phyloP scores from a whole-genome alignment of 2,888 invertebrate species.

The Drosophila nigritarsus region DNA sequence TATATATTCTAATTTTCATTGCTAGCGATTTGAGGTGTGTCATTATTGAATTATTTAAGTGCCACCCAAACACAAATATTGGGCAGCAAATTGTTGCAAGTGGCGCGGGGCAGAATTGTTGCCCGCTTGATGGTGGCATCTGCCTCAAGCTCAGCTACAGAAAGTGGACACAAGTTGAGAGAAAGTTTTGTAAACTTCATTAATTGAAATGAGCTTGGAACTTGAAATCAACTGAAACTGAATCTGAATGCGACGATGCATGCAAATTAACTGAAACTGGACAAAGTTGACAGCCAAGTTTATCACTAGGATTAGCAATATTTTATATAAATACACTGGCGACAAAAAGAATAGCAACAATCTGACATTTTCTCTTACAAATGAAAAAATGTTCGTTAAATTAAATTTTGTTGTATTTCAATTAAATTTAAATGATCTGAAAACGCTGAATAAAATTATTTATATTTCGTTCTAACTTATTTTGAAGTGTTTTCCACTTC shows the following conservation, averaged over 20 bases:
- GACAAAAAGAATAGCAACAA: neutral
- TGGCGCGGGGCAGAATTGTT: neutral
- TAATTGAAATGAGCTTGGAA: constrained; percentile 65
- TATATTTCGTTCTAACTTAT: neutral
- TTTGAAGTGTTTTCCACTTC: neutral
- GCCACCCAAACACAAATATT: constrained; percentile 56
- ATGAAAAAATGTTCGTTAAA: neutral
- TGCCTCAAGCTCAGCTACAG: constrained; percentile 8
- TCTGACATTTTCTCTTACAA: neutral
- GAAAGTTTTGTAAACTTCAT: constrained; percentile 60
- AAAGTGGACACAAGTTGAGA: constrained; percentile 33
- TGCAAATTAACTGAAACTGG: constrained; percentile 45
- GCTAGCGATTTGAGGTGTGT: constrained; percentile 39
- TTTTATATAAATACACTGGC: neutral
- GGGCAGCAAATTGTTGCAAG: constrained; percentile 13
- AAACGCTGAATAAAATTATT: neutral
- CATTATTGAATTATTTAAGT: constrained; percentile 79
- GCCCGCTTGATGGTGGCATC: constrained; percentile 2
- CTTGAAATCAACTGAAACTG: constrained; percentile 39
- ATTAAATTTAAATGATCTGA: neutral
- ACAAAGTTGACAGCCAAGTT: constrained; percentile 29
- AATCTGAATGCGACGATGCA: constrained; percentile 42
- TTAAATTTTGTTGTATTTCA: neutral
- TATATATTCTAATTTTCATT: neutral
- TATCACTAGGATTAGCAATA: constrained; percentile 17